Conservation (phyloP, 2,113 vertebrate species). For the Corythoichthys haematopterus region DNA sequence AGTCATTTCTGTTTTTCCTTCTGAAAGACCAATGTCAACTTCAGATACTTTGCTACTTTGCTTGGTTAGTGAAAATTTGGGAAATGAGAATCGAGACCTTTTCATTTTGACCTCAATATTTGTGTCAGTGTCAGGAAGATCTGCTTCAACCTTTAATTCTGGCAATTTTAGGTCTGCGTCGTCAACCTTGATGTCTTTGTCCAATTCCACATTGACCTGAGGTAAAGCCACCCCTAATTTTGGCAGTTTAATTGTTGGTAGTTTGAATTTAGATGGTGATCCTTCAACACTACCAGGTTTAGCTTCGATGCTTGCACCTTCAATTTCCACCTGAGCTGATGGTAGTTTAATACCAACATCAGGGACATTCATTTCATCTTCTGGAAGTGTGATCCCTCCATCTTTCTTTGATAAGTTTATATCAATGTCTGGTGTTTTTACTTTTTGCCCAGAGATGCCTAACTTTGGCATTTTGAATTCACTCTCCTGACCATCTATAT, state of each 20-base stretch:
- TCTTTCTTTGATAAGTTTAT: conserved; percentile 21
- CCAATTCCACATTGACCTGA: not conserved
- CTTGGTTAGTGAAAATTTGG: conserved; percentile 9
- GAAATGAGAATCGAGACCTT: not conserved
- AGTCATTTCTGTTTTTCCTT: not conserved
- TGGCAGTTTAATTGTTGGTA: conserved; percentile 45
- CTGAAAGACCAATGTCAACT: conserved; percentile 15
- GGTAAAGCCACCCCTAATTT: conserved; percentile 31
- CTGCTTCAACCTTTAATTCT: not conserved
- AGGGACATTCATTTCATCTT: not conserved
- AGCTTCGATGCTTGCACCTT: conserved; percentile 23
- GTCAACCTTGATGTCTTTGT: not conserved
- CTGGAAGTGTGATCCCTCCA: not conserved
- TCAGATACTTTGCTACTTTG: conserved; percentile 9
- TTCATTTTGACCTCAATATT: not conserved
- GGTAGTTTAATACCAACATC: not conserved
- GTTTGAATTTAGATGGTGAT: conserved; percentile 49
- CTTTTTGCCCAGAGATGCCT: conserved; percentile 34
- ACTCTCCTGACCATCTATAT: conserved; percentile 7
- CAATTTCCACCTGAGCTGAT: not conserved
- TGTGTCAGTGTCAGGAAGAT: not conserved
- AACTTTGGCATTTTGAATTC: conserved; percentile 24
- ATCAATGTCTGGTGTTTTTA: conserved; percentile 36
- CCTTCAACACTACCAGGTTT: conserved; percentile 32
- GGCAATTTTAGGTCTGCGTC: not conserved